phyloP scores from a whole-genome alignment of 2,113 vertebrate species.

The Petaurus breviceps region DNA sequence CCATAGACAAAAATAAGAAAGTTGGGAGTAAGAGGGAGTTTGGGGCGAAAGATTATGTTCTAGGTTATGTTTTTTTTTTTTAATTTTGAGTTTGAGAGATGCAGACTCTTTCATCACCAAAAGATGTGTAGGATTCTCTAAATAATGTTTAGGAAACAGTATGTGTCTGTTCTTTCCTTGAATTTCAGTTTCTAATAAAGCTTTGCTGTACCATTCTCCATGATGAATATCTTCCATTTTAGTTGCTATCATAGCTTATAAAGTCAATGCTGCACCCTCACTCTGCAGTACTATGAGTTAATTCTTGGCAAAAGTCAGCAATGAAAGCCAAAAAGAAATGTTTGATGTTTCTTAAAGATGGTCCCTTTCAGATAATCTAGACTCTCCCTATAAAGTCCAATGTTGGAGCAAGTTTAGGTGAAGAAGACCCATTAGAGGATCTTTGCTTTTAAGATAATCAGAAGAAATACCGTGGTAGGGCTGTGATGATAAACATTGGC shows the following conservation, averaged over 20 bases:
- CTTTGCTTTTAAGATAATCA: not conserved
- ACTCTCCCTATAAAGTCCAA: not conserved
- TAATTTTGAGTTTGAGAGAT: not conserved
- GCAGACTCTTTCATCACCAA: not conserved
- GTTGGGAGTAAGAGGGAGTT: not conserved
- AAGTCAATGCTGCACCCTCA: slow-evolving; percentile 35
- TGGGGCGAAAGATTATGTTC: not conserved
- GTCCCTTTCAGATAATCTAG: not conserved
- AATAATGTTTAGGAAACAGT: slow-evolving; percentile 31
- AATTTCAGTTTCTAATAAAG: slow-evolving; percentile 49
- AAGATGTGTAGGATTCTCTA: not conserved
- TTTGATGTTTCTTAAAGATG: slow-evolving; percentile 41
- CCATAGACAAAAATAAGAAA: not conserved
- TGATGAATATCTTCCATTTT: slow-evolving; percentile 25
- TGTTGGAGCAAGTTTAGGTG: not conserved
- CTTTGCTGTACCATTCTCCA: not conserved
- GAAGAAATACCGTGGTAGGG: not conserved
- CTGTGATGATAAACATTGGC: not conserved
- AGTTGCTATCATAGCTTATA: slow-evolving; percentile 38
- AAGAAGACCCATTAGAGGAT: not conserved
- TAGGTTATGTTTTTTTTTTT: not conserved
- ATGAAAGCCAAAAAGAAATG: slow-evolving; percentile 8
- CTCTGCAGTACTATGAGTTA: not conserved
- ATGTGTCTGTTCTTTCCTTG: slow-evolving; percentile 26
- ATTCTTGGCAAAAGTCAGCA: slow-evolving; percentile 45